Percentiles rank a stretch among this genome's conserved stretches.
phyloP scores from a whole-genome alignment of 2,113 vertebrate genomes.

The Aplodontia rufa region DNA sequence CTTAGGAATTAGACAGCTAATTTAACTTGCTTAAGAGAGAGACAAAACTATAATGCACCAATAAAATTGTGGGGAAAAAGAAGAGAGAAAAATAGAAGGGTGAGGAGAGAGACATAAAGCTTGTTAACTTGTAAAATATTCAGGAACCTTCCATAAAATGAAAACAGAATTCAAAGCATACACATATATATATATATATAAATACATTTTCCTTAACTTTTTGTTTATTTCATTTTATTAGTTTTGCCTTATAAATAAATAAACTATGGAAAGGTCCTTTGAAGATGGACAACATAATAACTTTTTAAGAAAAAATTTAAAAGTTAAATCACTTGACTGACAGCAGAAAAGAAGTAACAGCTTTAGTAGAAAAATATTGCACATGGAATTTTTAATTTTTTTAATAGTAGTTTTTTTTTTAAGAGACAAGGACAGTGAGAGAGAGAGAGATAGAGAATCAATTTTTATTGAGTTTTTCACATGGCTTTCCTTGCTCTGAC shows the following conservation, averaged over 20 bases:
- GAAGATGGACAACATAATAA: neutral
- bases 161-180: neutral
- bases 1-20: neutral
- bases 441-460: no score
- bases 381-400: no score
- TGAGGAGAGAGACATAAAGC: no score
- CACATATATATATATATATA: neutral
- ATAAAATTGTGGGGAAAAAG: no score
- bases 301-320: neutral
- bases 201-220: neutral
- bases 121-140: neutral
- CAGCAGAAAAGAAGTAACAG: neutral
- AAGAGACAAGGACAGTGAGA: no score
- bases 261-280: neutral
- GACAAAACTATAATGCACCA: no score
- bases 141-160: neutral
- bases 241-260: neutral
- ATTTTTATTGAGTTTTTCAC: no score
- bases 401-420: no score
- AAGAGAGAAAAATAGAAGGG: no score
- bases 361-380: neutral
- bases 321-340: neutral
- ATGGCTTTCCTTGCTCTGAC: no score
- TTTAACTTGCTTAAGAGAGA: neutral
- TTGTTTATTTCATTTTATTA: neutral